Evolutionary conservation across 2,797 vertebrate species (phyloP).

Genomic region (Mus caroli): DNA sequence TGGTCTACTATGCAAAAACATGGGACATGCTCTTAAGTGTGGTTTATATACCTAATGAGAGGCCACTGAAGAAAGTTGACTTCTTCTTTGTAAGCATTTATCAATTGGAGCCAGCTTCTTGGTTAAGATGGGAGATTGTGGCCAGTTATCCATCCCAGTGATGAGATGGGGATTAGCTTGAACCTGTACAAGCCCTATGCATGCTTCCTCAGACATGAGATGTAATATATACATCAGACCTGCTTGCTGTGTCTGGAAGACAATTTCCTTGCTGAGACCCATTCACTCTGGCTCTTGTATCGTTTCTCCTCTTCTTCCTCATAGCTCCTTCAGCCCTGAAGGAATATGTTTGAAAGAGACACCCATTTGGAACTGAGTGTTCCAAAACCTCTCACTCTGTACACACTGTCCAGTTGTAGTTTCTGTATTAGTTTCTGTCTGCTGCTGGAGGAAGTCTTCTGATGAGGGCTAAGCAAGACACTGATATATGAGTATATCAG

Average conservation of each 20-base stretch:
- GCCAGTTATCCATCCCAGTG: background rate
- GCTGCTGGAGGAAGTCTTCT: background rate
- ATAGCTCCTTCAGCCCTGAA: background rate
- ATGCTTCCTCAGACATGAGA: background rate
- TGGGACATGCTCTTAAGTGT: background rate
- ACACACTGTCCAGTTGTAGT: background rate
- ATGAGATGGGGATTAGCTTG: background rate
- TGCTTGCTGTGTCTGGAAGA: background rate
- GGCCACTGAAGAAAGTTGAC: background rate
- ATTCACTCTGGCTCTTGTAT: background rate
- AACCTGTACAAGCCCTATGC: background rate
- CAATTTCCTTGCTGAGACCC: background rate
- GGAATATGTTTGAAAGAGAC: background rate
- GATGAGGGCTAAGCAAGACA: background rate
- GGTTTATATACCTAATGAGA: background rate
- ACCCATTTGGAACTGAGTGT: background rate
- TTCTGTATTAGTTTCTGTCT: background rate
- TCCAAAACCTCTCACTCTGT: background rate
- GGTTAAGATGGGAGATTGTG: background rate
- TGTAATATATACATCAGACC: background rate
- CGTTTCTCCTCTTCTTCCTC: background rate
- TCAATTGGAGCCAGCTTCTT: background rate
- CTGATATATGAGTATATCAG: background rate
- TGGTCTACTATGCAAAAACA: background rate
- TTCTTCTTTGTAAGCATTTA: background rate